Evolutionary conservation across 2,888 invertebrate genomes (phyloP).

Genomic region (Anoplius nigerrimus): DNA sequence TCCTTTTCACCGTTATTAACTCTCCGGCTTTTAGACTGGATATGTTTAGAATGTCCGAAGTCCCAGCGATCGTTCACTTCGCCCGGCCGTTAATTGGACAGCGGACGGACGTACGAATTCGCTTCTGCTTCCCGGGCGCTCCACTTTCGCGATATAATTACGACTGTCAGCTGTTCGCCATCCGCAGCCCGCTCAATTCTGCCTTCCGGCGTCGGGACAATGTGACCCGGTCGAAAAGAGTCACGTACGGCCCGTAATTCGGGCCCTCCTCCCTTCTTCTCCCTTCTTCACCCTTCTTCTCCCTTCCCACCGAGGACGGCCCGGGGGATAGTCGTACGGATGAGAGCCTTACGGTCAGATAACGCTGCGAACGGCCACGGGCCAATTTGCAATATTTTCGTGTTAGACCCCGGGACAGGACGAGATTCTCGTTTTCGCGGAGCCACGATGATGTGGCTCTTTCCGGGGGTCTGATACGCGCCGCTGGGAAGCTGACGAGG

Average conservation of each 20-base stretch:
- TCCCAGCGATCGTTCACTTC: too few species aligned
- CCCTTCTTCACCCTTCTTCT: background rate
- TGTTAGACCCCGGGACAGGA: conserved; percentile 54
- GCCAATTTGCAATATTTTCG: conserved; percentile 67
- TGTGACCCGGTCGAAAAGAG: background rate
- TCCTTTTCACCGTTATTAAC: too few species aligned
- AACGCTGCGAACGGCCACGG: conserved; percentile 38
- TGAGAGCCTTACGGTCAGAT: conserved; percentile 32
- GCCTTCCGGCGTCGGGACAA: background rate
- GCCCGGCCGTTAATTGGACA: conserved; percentile 1
- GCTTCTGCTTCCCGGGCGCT: background rate
- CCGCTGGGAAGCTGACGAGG: too few species aligned
- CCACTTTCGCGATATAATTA: conserved; percentile 6
- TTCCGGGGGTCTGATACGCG: conserved; percentile 33
- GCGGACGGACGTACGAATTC: background rate
- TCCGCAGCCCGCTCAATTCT: background rate
- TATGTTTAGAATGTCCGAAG: too few species aligned
- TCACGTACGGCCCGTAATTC: background rate
- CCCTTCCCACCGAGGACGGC: too few species aligned
- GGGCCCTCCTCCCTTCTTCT: background rate
- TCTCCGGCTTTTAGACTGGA: background rate
- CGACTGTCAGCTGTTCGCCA: conserved; percentile 4
- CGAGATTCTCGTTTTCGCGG: conserved; percentile 46
- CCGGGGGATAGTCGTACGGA: conserved; percentile 14
- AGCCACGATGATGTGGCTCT: conserved; percentile 33